Evolutionary conservation across 2,888 invertebrate species (phyloP).

Genomic region (Tuta absoluta): DNA sequence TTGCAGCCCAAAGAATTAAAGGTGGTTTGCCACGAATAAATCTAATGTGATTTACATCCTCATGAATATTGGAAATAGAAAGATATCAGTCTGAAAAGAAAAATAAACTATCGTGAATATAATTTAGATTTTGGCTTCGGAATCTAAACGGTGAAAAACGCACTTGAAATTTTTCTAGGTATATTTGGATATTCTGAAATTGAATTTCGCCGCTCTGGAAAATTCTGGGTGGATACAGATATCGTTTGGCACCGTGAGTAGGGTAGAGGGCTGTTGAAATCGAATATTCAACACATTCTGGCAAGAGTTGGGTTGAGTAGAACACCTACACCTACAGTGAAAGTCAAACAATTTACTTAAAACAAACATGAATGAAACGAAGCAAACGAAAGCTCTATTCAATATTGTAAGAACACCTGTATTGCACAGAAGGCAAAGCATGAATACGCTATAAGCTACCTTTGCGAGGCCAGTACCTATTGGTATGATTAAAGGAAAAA

Average conservation of each 20-base stretch:
- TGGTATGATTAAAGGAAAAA: slow-evolving; percentile 13
- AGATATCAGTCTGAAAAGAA: neutral
- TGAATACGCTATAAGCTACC: slow-evolving; percentile 5
- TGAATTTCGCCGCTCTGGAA: neutral
- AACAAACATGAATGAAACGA: slow-evolving; percentile 10
- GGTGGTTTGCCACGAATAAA: slow-evolving; percentile 30
- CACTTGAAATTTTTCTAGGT: too few relatives aligned
- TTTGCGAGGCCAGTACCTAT: too few relatives aligned
- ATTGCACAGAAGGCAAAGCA: slow-evolving; percentile 32
- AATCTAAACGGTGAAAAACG: too few relatives aligned
- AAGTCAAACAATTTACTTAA: neutral
- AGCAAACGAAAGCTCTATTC: slow-evolving; percentile 3
- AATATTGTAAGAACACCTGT: slow-evolving; percentile 15
- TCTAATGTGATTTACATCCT: slow-evolving; percentile 24
- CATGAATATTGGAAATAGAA: slow-evolving; percentile 30
- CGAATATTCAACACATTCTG: neutral
- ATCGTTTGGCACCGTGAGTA: neutral
- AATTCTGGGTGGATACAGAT: neutral
- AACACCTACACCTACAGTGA: neutral
- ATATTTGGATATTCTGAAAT: too few relatives aligned
- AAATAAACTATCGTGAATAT: too few relatives aligned
- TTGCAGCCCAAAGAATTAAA: slow-evolving; percentile 41
- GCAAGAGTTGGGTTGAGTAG: neutral
- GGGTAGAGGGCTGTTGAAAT: neutral
- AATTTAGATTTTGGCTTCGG: too few relatives aligned